Conservation (phyloP, 2,113 vertebrate genomes). For the Spea multiplicata region DNA sequence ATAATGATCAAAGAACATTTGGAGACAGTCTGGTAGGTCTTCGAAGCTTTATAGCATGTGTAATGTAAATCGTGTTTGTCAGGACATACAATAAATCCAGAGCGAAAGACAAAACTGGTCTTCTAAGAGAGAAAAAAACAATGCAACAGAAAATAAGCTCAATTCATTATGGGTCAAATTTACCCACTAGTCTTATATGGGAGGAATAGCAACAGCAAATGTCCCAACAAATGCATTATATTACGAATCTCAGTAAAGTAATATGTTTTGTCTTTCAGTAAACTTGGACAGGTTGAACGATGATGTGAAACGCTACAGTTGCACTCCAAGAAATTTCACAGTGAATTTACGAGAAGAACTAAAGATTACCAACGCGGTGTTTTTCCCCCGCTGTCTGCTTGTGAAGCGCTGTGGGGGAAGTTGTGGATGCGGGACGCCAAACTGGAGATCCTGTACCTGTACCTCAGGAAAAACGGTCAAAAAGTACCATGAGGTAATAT, state of each 20-base stretch:
- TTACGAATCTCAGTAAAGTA: neutral
- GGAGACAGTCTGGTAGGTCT: too few relatives aligned
- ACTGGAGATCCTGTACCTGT: constrained; percentile 87
- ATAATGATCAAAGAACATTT: too few relatives aligned
- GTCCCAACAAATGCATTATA: too few relatives aligned
- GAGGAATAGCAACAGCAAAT: too few relatives aligned
- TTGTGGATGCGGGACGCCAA: constrained; percentile 82
- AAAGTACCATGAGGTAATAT: constrained; percentile 87
- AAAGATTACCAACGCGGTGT: constrained; percentile 78
- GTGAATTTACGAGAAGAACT: constrained; percentile 92
- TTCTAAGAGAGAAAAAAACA: too few relatives aligned
- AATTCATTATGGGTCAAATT: too few relatives aligned
- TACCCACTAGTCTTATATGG: too few relatives aligned
- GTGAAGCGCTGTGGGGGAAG: constrained; percentile 93
- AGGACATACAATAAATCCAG: too few relatives aligned
- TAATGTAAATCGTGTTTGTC: too few relatives aligned
- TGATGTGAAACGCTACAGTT: constrained; percentile 93
- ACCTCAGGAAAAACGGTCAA: constrained; percentile 76
- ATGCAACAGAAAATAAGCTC: too few relatives aligned
- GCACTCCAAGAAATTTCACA: constrained; percentile 90
- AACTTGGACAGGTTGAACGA: constrained; percentile 90
- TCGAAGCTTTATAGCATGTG: too few relatives aligned
- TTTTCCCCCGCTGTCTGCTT: constrained; percentile 93
- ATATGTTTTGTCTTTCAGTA: constrained; percentile 67
- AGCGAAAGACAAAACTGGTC: too few relatives aligned